Base-by-base conservation (phyloP, 2,888 invertebrate species). In the Graphium colonna region DNA sequence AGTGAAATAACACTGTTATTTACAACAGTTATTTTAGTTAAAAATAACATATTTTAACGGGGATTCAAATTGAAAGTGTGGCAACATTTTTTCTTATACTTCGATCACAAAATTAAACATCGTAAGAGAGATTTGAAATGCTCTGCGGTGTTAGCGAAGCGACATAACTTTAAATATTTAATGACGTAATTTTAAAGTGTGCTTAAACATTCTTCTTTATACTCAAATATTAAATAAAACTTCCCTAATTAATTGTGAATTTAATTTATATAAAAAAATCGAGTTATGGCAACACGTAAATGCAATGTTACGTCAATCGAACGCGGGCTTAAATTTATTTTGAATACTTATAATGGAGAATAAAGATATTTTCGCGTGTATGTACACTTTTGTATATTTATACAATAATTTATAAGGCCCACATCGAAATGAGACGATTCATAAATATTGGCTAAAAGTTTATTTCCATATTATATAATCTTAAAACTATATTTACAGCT, bases 231-330 rank as follows among this genome's bases (percentile, higher is more conserved):
- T 36, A 13, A n/a, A 36, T 36, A 12, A 36, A 36, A 36, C 12
- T 36, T 3, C 3, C 2, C 12, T 36, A 5, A 36, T 36, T 31
- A 38, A 18, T 36, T 17, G 9, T 36, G 36, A 42, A 12, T 33
- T 43, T 16, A 16, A 40, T 39, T 38, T 51, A n/a, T 47, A 56
- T 33, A 43, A 16, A 12, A n/a, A 43, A 51, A 38, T 58, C 18
- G 4, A 21, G 15, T 56, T 70, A 68, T 68, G 68, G 69, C 67
- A 70, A 64, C 67, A 62, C 42, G 58, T 67, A 68, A 68, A 68
- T 70, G 67, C 69, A 68, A 55, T 50, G 47, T 60, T 53, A 60
- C 58, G 58, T 56, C 61, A 40, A 52, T 52, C 47, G 7, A 15
- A 52, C 33, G 46, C 45, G 46, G 43, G 36, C 40, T 9, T 21